A percentile compares a stretch with the other conserved stretches of the same genome.
Evolutionary conservation across 1,140 invertebrate genomes (phyloP).

Genomic region (Myzus persicae): DNA sequence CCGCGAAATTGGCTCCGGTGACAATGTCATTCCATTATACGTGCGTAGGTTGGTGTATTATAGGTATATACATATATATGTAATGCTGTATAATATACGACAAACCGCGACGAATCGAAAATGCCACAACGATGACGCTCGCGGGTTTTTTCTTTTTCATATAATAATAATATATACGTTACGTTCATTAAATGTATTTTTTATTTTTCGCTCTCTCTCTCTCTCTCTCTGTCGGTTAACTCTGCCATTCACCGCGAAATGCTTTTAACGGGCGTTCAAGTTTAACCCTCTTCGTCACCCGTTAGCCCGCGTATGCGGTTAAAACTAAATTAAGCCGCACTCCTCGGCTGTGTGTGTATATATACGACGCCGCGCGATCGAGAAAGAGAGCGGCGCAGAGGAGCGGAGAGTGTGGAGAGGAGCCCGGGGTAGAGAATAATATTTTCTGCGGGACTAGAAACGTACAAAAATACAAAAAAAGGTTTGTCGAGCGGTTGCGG

Average conservation of each 20-base stretch:
- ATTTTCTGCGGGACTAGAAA: slow-evolving; percentile 27
- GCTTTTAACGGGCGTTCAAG: slow-evolving; percentile 48
- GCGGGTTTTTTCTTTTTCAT: neutral
- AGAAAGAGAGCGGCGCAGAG: neutral
- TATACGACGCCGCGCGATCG: neutral
- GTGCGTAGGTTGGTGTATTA: neutral
- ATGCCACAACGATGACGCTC: neutral
- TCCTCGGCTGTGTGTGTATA: neutral
- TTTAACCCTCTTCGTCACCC: neutral
- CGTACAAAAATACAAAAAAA: slow-evolving; percentile 41
- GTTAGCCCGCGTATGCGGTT: neutral
- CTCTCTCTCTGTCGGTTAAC: neutral
- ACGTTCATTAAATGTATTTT: slow-evolving; percentile 49
- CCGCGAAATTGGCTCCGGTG: slow-evolving; percentile 1
- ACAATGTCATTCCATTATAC: slow-evolving; percentile 42
- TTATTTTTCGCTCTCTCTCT: neutral
- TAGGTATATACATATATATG: neutral
- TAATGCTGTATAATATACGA: neutral
- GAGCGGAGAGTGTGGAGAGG: neutral
- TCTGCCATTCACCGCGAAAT: slow-evolving; percentile 38
- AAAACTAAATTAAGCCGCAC: slow-evolving; percentile 48
- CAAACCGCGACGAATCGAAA: slow-evolving; percentile 42
- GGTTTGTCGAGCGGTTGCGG: slow-evolving; percentile 44
- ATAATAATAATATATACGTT: neutral
- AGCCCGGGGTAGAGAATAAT: slow-evolving; percentile 1